phyloP scores from a whole-genome alignment of 2,113 vertebrate genomes.

The Lipophrys pholis region DNA sequence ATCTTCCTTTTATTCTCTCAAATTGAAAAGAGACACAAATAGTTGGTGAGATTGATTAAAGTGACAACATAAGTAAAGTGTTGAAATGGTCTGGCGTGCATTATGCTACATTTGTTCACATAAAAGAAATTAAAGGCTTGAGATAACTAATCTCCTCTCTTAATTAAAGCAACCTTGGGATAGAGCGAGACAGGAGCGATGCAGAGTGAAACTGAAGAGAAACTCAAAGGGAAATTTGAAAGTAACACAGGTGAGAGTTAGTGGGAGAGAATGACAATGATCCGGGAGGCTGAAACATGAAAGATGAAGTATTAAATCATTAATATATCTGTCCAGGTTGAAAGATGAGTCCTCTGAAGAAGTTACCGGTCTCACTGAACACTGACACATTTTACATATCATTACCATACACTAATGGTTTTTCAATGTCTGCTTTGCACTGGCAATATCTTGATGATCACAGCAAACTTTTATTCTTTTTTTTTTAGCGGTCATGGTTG shows the following conservation, averaged over 20 bases:
- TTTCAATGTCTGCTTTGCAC: conserved; percentile 4
- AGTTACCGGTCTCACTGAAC: conserved; percentile 24
- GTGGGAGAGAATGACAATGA: conserved; percentile 5
- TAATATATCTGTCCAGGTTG: conserved; percentile 16
- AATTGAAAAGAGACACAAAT: not conserved
- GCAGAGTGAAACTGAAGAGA: conserved; percentile 10
- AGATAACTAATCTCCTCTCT: not conserved
- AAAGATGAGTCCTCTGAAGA: conserved; percentile 30
- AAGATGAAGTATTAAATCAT: conserved; percentile 40
- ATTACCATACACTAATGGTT: conserved; percentile 29
- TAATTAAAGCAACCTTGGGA: conserved; percentile 13
- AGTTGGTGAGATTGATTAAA: not conserved
- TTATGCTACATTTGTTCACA: not conserved
- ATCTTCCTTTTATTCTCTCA: conserved; percentile 15
- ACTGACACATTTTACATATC: conserved; percentile 30
- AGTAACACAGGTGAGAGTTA: conserved; percentile 16
- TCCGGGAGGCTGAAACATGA: conserved; percentile 22
- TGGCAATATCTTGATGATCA: not conserved
- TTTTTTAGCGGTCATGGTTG: not conserved
- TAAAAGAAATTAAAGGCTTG: conserved; percentile 14
- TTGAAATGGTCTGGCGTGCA: not conserved
- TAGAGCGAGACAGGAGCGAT: not conserved
- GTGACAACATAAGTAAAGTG: not conserved
- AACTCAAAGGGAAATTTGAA: conserved; percentile 24
- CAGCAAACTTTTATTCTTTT: conserved; percentile 1